Evolutionary conservation across 1,140 invertebrate species (phyloP), one percentile per base, ranked within the genome.

Genomic region (Apis florea): DNA sequence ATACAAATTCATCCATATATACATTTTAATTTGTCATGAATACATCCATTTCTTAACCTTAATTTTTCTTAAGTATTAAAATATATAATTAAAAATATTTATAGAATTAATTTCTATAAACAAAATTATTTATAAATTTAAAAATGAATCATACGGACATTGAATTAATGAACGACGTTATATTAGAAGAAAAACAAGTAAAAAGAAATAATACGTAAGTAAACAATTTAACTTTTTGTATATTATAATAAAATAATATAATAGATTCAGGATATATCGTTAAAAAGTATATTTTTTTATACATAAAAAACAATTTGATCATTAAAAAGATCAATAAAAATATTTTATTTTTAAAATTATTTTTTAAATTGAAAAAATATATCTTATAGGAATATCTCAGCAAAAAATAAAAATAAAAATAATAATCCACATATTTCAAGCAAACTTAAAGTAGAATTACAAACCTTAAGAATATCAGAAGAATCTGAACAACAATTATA

Each of bases 401-500:
- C 2, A 9, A 72, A 53, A 72, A 56, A 51, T n/a, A 79, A 84
- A 63, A 63, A 17, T 77, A 54, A 79, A 67, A 63, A 31, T 31
- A 56, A 82, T 79, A 71, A 15, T 26, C 19, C 54, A 53, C 26
- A 26, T 21, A 17, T 49, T 40, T 59, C 61, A 49, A 71, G 56
- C 10, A 84, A 76, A 64, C 93, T 96, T 0, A 96, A 96, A 90
- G 95, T 96, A 78, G 96, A 97, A 91, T 93, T 97, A 90, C 96
- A 96, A 88, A 96, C 95, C 11, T 91, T 97, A 63, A 93, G 94
- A 31, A 91, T 97, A 6, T 95, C 93, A 56, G 93, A 95, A 61
- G 95, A 96, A 84, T 95, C 95, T 61, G 95, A 96, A 86, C 95
- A 96, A 86, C 92, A 95, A 84, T 94, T 97, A 21, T 94, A 96